phyloP scores from a whole-genome alignment of 2,888 invertebrate species.

The Arctia plantaginis region DNA sequence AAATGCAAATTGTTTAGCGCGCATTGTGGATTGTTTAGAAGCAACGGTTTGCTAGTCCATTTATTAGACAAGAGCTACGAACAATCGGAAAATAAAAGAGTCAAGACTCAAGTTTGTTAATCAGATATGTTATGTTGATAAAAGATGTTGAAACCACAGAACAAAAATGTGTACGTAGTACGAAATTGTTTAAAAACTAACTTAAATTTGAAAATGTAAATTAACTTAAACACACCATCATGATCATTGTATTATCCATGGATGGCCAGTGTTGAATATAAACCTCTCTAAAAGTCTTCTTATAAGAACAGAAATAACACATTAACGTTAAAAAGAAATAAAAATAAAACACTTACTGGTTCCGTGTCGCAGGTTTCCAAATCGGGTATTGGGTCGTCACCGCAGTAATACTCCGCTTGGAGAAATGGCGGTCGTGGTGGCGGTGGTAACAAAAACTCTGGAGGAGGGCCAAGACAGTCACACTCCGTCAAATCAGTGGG shows the following conservation, averaged over 20 bases:
- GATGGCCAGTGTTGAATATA: background rate
- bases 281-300: background rate
- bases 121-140: background rate
- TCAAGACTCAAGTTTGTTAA: slow-evolving; percentile 12
- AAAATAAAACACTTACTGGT: slow-evolving; percentile 87
- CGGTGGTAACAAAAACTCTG: slow-evolving; percentile 91
- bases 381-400: slow-evolving; percentile 90
- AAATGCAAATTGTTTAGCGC: slow-evolving; percentile 6
- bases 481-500: slow-evolving; percentile 90
- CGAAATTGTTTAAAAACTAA: background rate
- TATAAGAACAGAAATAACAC: background rate
- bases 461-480: slow-evolving; percentile 91
- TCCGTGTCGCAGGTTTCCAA: slow-evolving; percentile 92
- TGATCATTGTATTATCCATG: background rate
- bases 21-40: slow-evolving; percentile 18
- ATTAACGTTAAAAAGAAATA: background rate
- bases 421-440: slow-evolving; percentile 91
- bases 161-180: background rate
- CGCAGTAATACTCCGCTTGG: slow-evolving; percentile 89
- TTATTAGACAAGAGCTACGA: slow-evolving; percentile 11
- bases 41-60: slow-evolving; percentile 15
- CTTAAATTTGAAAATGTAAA: background rate
- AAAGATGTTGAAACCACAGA: background rate
- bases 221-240: background rate
- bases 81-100: slow-evolving; percentile 24